phyloP scores from a whole-genome alignment of 2,888 invertebrate genomes.

The Drosophila peninsularis region DNA sequence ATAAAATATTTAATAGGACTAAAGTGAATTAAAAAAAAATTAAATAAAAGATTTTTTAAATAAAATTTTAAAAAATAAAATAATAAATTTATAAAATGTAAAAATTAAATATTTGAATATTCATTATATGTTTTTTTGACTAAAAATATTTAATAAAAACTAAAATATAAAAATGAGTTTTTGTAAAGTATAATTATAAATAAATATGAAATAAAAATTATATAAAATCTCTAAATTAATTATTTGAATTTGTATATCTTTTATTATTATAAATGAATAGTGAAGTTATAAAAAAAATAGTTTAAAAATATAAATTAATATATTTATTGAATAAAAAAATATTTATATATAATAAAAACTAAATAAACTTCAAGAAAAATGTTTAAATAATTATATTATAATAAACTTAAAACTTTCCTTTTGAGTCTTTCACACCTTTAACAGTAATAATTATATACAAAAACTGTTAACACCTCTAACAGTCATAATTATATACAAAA shows the following conservation, averaged over 20 bases:
- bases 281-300: no score
- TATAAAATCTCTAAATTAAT: no score
- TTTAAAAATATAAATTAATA: no score
- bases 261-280: no score
- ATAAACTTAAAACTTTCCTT: no score
- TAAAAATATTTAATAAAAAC: background rate
- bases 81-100: background rate
- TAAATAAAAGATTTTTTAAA: background rate
- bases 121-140: background rate
- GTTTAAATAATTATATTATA: background rate
- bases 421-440: no score
- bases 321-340: background rate
- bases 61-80: background rate
- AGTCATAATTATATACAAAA: background rate
- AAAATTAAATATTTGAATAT: background rate
- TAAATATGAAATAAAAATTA: no score
- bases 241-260: no score
- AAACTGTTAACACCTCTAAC: no score
- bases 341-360: background rate
- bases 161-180: no score
- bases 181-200: no score
- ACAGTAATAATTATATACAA: background rate
- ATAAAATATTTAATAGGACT: background rate
- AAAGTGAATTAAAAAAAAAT: background rate
- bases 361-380: background rate